Base-by-base conservation (phyloP, 2,113 vertebrate genomes). In the Thomomys bottae region DNA sequence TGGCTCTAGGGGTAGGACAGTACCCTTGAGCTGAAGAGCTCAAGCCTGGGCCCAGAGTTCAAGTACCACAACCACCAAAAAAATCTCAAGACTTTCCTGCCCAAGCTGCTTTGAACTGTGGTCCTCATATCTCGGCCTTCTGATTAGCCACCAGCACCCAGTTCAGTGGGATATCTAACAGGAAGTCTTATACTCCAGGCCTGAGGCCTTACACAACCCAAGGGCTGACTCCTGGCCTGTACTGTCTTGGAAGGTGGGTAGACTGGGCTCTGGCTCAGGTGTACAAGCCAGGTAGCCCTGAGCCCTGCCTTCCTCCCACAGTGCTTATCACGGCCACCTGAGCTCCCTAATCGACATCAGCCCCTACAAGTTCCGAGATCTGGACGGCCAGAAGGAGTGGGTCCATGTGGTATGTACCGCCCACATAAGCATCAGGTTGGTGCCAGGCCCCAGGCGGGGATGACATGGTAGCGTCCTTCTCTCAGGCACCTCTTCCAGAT, bases 321-420 rank as follows among this genome's bases (percentile, higher is more conserved):
- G 99, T 94, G 99, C 99, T 71, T 99, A 99, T 96, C 99, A 99
- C 1, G 99, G 99, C 80, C 98, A 99, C 97, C 98, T 99, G 94
- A 99, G 97, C 97, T 99, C 99, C 88, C 98, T 99, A 97, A 99
- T 99, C 70, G 99, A 99, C 98, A 99, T 99, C 97, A 99, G 99
- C 95, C 99, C 99, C 70, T 99, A 99, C 98, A 99, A 99, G 97
- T 99, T 99, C 98, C 98, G 97, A 94, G 98, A 98, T 97, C 98
- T 99, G 96, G 97, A 96, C 64, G 99, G 99, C 96, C 99, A 99
- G 97, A 99, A 99, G 98, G 98, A 99, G 91, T 99, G 99, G 99
- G 99, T 99, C 97, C 99, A 99, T 0, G 99, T 99, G 99, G 99
- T 99, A 97, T 77, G 99, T 98, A 98, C 71, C 12, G 54, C 92